Base-by-base conservation (phyloP, 2,888 invertebrate species). In the Oligia fasciuncula region DNA sequence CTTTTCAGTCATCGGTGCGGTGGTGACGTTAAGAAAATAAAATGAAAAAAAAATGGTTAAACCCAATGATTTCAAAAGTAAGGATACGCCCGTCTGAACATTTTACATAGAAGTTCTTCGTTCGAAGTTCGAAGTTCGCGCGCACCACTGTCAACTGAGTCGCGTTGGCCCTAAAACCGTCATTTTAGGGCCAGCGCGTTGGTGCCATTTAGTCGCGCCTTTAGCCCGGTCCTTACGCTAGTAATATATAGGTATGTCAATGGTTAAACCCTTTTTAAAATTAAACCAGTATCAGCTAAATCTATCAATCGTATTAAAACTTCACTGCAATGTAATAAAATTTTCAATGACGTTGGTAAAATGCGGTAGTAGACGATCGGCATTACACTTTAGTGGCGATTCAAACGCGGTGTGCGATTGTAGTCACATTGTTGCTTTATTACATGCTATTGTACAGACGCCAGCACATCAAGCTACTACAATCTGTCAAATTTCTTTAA, bases 341-440 rank as follows among this genome's bases (percentile, higher is more conserved):
- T 88, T 91, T 90, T 91, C 91, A 93, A 93, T 91, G 91, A 91
- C 90, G 89, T 86, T 83, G 87, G 92, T 93, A 93, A 93, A 92
- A 93, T 93, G 91, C 90, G 90, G 80, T 83, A 86, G 88, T 88
- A 89, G 89, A 88, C 88, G 87, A 90, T 91, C 82, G 89, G 76
- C 90, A 91, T 90, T 90, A 92, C 88, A 84, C 88, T 94, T 94
- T 93, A 94, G 90, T 91, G 90, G 90, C 90, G 89, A 91, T 92
- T 91, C 86, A 85, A 89, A 90, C 87, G 86, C 90, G 72, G 69
- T 62, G 75, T 77, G 62, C 69, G 57, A 77, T 72, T 77, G 76
- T 80, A 78, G 74, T 51, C 76, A 92, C 92, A 89, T 80, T 91
- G 92, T 92, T 77, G 88, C 83, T 89, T 90, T 90, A 91, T 81